Conservation (phyloP, 2,888 invertebrate genomes). For the Nephrocerus scutellatus region DNA sequence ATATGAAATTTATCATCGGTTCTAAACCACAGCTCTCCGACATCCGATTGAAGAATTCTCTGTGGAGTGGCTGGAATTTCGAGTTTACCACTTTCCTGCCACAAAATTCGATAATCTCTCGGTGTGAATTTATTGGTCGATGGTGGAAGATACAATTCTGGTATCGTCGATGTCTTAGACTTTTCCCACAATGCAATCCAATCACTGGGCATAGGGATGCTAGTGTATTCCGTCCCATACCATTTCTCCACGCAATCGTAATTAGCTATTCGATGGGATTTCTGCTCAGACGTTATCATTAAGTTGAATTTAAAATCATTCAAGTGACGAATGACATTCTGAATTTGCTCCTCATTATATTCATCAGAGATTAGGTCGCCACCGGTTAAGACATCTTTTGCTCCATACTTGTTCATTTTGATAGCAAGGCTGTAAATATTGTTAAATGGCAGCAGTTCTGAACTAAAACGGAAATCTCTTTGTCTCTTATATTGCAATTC, state of each 20-base stretch:
- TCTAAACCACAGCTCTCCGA: slow-evolving; percentile 73
- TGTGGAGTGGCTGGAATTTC: slow-evolving; percentile 50
- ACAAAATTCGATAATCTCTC: slow-evolving; percentile 54
- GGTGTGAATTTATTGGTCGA: slow-evolving; percentile 67
- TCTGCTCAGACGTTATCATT: slow-evolving; percentile 41
- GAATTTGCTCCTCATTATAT: slow-evolving; percentile 59
- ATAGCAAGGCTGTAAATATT: slow-evolving; percentile 71
- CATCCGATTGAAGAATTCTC: slow-evolving; percentile 51
- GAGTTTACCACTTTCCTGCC: slow-evolving; percentile 33
- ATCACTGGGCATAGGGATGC: slow-evolving; percentile 54
- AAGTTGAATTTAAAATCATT: slow-evolving; percentile 43
- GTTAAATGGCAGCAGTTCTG: slow-evolving; percentile 65
- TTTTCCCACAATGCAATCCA: slow-evolving; percentile 61
- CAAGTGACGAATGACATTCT: slow-evolving; percentile 31
- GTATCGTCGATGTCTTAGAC: slow-evolving; percentile 50
- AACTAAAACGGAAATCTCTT: slow-evolving; percentile 62
- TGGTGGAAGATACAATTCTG: slow-evolving; percentile 62
- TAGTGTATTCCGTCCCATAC: slow-evolving; percentile 74
- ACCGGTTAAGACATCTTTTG: slow-evolving; percentile 72
- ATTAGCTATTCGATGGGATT: slow-evolving; percentile 46
- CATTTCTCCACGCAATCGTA: slow-evolving; percentile 69
- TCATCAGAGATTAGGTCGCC: slow-evolving; percentile 66
- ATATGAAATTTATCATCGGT: slow-evolving; percentile 75
- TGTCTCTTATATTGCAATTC: slow-evolving; percentile 69
- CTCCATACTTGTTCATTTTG: slow-evolving; percentile 73